These are phyloP conservation scores for Semaprochilodus insignis DNA, from an alignment of 2,797 vertebrate genomes.

Conservation along the genomic window DNA sequence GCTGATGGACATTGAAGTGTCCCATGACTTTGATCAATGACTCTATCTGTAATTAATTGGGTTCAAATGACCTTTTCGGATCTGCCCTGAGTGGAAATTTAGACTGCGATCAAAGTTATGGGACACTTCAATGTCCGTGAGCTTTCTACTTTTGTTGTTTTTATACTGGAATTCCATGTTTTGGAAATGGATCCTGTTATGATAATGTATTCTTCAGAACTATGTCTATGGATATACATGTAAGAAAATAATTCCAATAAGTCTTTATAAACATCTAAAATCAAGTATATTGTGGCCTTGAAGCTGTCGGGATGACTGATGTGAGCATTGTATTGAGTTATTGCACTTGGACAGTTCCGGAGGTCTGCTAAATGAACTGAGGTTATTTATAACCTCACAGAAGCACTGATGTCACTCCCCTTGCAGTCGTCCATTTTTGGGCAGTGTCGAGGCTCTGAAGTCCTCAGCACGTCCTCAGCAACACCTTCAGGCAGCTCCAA, in stretches of 20 bases:
- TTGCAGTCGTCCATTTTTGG: background rate
- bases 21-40: too few relatives aligned
- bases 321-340: slow-evolving; percentile 53
- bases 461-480: background rate
- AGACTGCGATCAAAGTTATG: too few relatives aligned
- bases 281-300: slow-evolving; percentile 40
- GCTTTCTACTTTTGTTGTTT: too few relatives aligned
- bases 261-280: slow-evolving; percentile 34
- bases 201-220: background rate
- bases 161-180: too few relatives aligned
- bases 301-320: slow-evolving; percentile 46
- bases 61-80: too few relatives aligned
- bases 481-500: slow-evolving; percentile 14
- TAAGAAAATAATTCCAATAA: background rate
- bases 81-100: too few relatives aligned
- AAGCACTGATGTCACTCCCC: slow-evolving; percentile 12
- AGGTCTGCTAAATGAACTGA: slow-evolving; percentile 49
- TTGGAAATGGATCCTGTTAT: background rate
- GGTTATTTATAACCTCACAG: slow-evolving; percentile 46
- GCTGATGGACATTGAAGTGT: too few relatives aligned
- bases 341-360: slow-evolving; percentile 51
- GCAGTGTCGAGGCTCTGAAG: background rate
- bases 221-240: background rate
- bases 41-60: too few relatives aligned
- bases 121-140: too few relatives aligned